phyloP scores from a whole-genome alignment of 2,113 vertebrate species.

The Climacteris rufus region DNA sequence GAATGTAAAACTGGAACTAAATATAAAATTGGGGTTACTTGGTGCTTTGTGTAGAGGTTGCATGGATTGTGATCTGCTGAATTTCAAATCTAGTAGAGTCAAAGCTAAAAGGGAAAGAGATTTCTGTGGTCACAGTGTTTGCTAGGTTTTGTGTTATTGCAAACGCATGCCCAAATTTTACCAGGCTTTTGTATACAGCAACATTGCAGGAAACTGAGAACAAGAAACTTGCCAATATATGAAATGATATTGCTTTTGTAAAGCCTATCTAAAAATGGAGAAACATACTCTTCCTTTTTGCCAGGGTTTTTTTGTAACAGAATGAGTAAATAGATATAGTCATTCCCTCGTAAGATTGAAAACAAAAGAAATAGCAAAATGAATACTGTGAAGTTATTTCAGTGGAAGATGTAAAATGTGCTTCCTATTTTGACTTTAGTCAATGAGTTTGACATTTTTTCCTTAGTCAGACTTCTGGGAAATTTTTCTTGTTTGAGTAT shows the following conservation, averaged over 20 bases:
- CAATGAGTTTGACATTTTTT: not conserved
- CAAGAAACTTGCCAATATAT: not conserved
- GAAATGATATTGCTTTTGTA: not conserved
- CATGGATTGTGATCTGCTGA: not conserved
- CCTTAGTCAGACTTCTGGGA: not conserved
- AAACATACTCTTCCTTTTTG: not conserved
- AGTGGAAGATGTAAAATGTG: not conserved
- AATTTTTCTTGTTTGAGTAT: not conserved
- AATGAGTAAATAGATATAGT: not conserved
- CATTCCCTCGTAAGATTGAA: not conserved
- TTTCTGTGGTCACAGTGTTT: not conserved
- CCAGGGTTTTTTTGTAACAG: not conserved
- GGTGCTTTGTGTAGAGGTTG: not conserved
- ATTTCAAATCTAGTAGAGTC: not conserved
- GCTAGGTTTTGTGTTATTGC: not conserved
- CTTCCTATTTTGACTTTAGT: not conserved
- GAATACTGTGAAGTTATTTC: not conserved
- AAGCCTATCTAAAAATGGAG: not conserved
- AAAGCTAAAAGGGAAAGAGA: not conserved
- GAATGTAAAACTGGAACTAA: not conserved
- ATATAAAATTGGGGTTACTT: not conserved
- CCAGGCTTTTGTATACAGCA: not conserved
- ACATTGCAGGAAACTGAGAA: not conserved
- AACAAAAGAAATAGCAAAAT: not conserved
- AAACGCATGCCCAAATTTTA: not conserved